phyloP scores from a whole-genome alignment of 2,113 vertebrate species.

The Macquaria ambigua region DNA sequence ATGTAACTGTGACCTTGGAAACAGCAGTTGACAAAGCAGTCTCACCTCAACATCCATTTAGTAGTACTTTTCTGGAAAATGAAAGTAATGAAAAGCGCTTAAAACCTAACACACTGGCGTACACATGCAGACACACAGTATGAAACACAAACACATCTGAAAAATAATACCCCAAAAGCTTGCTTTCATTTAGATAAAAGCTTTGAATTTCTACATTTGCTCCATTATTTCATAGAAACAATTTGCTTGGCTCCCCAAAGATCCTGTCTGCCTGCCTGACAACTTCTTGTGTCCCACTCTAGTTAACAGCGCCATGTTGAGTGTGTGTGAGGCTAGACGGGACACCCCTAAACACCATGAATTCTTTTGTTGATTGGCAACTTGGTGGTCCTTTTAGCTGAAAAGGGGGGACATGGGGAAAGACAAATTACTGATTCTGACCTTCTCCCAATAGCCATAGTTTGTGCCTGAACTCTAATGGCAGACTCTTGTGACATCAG shows the following conservation, averaged over 20 bases:
- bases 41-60: no score
- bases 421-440: not conserved
- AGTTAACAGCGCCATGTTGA: not conserved
- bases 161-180: not conserved
- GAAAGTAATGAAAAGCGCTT: not conserved
- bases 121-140: not conserved
- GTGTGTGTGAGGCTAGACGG: not conserved
- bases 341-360: not conserved
- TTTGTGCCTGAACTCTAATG: not conserved
- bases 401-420: not conserved
- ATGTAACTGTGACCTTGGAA: not conserved
- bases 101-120: not conserved
- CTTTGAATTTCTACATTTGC: not conserved
- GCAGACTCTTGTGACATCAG: conserved; percentile 13
- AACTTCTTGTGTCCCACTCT: not conserved
- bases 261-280: not conserved
- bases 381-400: not conserved
- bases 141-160: not conserved
- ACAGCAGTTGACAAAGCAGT: no score
- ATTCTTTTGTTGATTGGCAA: not conserved
- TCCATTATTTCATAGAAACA: not conserved
- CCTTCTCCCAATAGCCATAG: not conserved
- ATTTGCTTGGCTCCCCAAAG: not conserved
- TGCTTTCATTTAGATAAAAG: conserved; percentile 17
- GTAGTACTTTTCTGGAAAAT: not conserved